Base-by-base conservation (phyloP, 2,797 vertebrate genomes). In the Garrulus glandarius region DNA sequence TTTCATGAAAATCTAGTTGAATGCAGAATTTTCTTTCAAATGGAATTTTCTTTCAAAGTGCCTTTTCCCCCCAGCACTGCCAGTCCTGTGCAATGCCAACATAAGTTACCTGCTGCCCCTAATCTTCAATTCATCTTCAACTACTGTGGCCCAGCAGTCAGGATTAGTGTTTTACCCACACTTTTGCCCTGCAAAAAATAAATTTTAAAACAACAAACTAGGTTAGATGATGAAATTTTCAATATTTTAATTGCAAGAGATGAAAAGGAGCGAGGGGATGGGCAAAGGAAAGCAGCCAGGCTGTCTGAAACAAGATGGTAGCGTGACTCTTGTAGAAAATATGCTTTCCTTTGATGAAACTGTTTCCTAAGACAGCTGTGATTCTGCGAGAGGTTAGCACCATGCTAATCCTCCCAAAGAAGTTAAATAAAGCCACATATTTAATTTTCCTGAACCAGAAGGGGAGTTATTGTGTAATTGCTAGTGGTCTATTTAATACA, bases 401-500 rank as follows among this genome's bases (percentile, higher is more conserved):
- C 59, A 30, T 20, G 16, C 79, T 95, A 89, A 85, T 95, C 89
- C 95, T 92, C 93, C 79, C 61, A 55, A 84, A 94, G 87, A 96
- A 85, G 34, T 88, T 63, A 87, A 94, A 95, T 94, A 95, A 96
- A 94, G 89, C 94, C 94, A 80, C 77, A 84, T 91, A 91, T 95
- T 95, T 92, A 95, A 89, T 93, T 94, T 91, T 84, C 84, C 74
- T 91, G 82, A 89, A 52, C 57, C 44, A 93, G 64, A 92, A 88
- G 81, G 59, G 80, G 80, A 96, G 91, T 92, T 89, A 87, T 84
- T 94, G 77, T 95, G 86, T 91, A 95, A 96, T 91, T 93, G 64
- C 85, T 95, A 94, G 91, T 74, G 36, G 87, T 93, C 95, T 96
- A 79, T 96, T 96, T 97, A 93, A 96, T 95, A 86, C 79, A 95